Evolutionary conservation across 2,797 vertebrate genomes (phyloP), one percentile per base, ranked within the genome.

Genomic region (Buceros bicornis): DNA sequence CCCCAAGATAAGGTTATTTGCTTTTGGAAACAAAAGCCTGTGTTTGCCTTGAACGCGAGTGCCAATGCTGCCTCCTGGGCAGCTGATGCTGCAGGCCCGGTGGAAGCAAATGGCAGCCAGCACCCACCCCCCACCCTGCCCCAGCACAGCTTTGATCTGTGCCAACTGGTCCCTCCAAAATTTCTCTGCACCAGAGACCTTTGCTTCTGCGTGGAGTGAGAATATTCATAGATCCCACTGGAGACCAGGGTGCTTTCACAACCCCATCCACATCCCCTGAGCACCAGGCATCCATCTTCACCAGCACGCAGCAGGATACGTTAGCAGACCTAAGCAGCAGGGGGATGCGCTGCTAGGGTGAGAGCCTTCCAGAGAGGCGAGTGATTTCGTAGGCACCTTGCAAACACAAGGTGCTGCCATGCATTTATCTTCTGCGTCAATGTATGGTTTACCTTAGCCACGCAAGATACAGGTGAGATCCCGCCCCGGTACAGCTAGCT

Each of bases 1-100:
- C 69, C 72, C 47, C 11, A 29, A 79, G 91, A 92, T 87, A 94
- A 93, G 47, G 31, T 29, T 91, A 21, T 91, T 90, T 95, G 78
- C 53, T 70, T 60, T 82, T 10, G 33, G 70, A 72, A 76, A 88
- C 77, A 82, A 72, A 72, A 65, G 90, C 47, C 64, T 69, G 22
- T 53, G 33, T 84, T 89, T 74, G 71, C 85, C 86, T 87, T 77
- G 79, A 82, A 8, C 51, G 7, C 0, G 13, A 45, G 62, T 43
- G 73, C 82, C 4, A 1, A 13, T 3, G 7, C 69, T 70, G 67
- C 71, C 35, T 53, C 45, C 57, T 3, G 69, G 67, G 83, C 70
- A 90, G 85, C 67, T 28, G 81, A 61, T 78, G 65, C 43, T 1
- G 0, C 73, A 69, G 57, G 35, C 81, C 67, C 1, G 0, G 66